Base-by-base conservation (phyloP, 2,888 invertebrate species). In the Scaptomyza polygonia region DNA sequence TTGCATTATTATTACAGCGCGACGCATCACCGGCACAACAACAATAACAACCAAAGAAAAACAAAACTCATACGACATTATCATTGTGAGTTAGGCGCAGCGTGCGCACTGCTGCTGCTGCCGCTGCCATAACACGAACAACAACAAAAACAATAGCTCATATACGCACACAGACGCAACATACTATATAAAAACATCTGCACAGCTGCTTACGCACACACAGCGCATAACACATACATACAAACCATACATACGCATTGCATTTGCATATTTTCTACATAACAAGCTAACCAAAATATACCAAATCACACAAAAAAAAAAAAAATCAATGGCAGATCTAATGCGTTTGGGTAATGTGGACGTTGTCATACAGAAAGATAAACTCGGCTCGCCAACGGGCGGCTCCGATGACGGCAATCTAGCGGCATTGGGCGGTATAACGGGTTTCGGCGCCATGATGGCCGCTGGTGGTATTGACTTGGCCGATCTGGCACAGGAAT, bases 391-490 rank as follows among this genome's bases (percentile, higher is more conserved):
- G 65, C 96, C 97, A 45, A 96, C 96, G 78, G 96, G 96, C 62
- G 96, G 96, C 88, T 97, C 96, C 64, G 97, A 97, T 87, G 97
- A 97, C 90, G 96, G 96, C 42, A 95, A 95, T 82, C 83, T 91
- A 79, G 89, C 89, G 42, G 89, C 88, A 18, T 67, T 89, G 48
- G 90, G 88, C 51, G 90, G 88, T 27, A 85, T 83, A 76, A 81
- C 84, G 57, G 94, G 93, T 52, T 84, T 88, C 40, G 85, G 86
- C 48, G 90, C 83, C 39, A 86, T 89, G 75, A 95, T 95, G 83
- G 93, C 92, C 36, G 83, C 77, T 39, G 94, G 93, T 45, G 91
- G 89, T 47, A 89, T 92, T 72, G 94, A 94, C 84, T 90, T 94
- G 74, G 93, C 93, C 12, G 94, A 94, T 87, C 90, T 94, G 73